Base-by-base conservation (phyloP, 2,113 vertebrate species). In the Spermophilus dauricus region DNA sequence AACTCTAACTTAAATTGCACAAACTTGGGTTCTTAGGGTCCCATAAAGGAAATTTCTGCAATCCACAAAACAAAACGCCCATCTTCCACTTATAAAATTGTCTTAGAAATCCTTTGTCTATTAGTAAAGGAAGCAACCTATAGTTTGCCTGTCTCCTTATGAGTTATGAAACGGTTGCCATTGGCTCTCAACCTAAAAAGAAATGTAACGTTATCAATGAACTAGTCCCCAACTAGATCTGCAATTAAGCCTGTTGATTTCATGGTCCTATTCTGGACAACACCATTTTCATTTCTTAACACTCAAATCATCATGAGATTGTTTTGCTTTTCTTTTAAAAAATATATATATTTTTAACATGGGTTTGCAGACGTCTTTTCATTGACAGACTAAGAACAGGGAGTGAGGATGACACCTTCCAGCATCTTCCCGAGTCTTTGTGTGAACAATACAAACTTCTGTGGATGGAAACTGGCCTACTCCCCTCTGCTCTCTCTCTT, bases 1-100 rank as follows among this genome's bases (percentile, higher is more conserved):
- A 95, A 91, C 97, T 97, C 83, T 95, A 89, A 76, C 97, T 97
- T 92, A 96, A 95, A 97, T 97, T 97, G 95, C 95, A 98, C 96
- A 93, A 98, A 98, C 96, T 97, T 95, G 92, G 97, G 96, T 97
- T 98, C 97, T 96, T 63, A 84, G 91, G 96, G 97, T 80, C 89
- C 95, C 89, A 63, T n/a, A 94, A 96, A 97, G 96, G 51, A 96
- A 90, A 96, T 92, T 91, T 95, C 92, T 95, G 48, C 86, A 97
- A 86, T 37, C 76, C 77, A 58, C 90, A 91, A 90, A 90, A 81
- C 87, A 93, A 98, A 94, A 93, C n/a, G 51, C 89, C 70, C 7
- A 20, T 61, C 58, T 87, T 91, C 39, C 42, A 77, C 72, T 28
- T 91, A 24, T n/a, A 65, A 82, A 53, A 42, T 84, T 93, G 97